A percentile compares a stretch with the other conserved stretches of the same genome.
phyloP scores from a whole-genome alignment of 1,140 invertebrate species.

The Delia radicum region DNA sequence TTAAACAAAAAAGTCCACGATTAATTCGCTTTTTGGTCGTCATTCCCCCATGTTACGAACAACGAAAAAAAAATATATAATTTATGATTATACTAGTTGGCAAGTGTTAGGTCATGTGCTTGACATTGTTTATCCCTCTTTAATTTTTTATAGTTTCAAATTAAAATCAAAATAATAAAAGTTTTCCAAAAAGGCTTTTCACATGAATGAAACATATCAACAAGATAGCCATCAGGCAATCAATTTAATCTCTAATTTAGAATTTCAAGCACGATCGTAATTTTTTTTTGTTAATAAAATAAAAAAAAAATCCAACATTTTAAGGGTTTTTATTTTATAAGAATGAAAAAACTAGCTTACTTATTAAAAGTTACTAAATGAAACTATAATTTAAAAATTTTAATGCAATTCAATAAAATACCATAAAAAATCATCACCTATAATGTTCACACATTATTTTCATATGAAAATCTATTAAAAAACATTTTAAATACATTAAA shows the following conservation, averaged over 20 bases:
- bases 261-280: background rate
- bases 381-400: background rate
- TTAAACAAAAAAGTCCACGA: too few species aligned
- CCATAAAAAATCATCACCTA: background rate
- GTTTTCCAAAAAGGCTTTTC: background rate
- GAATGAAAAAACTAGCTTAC: background rate
- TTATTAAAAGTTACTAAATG: background rate
- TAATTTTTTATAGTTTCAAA: background rate
- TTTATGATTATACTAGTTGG: background rate
- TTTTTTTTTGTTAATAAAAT: background rate
- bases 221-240: background rate
- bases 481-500: background rate
- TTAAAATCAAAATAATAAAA: background rate
- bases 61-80: too few species aligned
- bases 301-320: background rate
- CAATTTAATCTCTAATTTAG: background rate
- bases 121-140: background rate
- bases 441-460: background rate
- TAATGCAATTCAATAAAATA: background rate
- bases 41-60: too few species aligned
- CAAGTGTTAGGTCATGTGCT: background rate
- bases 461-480: background rate
- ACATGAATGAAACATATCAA: background rate
- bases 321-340: background rate
- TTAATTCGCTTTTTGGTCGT: too few species aligned